phyloP scores from a whole-genome alignment of 2,113 vertebrate species.

The Gavia stellata region DNA sequence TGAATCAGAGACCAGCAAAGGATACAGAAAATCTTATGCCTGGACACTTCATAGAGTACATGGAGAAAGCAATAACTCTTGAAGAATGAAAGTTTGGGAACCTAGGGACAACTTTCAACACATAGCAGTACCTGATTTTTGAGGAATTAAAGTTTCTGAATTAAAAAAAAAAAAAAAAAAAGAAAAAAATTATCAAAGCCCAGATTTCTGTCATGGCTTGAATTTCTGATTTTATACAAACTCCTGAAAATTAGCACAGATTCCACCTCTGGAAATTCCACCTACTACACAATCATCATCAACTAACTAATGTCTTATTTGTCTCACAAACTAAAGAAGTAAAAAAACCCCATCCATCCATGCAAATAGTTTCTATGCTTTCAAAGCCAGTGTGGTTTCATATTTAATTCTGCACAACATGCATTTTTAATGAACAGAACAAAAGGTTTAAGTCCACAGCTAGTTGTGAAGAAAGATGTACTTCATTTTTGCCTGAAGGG shows the following conservation, averaged over 20 bases:
- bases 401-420: background rate
- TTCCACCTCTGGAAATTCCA: background rate
- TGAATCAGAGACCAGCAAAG: background rate
- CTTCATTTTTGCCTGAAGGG: background rate
- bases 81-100: background rate
- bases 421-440: background rate
- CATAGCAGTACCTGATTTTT: background rate
- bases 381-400: background rate
- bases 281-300: background rate
- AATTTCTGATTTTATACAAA: background rate
- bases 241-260: background rate
- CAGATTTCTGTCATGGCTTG: background rate
- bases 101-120: background rate
- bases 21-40: background rate
- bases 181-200: background rate
- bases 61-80: background rate
- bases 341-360: background rate
- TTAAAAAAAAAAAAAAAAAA: background rate
- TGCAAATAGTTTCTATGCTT: background rate
- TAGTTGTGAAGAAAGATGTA: background rate
- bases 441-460: background rate
- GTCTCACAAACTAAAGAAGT: background rate
- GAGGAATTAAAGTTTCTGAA: background rate
- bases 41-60: background rate
- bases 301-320: background rate